Conservation (phyloP, 2,888 invertebrate genomes). For the Aphidoletes aphidimyza region DNA sequence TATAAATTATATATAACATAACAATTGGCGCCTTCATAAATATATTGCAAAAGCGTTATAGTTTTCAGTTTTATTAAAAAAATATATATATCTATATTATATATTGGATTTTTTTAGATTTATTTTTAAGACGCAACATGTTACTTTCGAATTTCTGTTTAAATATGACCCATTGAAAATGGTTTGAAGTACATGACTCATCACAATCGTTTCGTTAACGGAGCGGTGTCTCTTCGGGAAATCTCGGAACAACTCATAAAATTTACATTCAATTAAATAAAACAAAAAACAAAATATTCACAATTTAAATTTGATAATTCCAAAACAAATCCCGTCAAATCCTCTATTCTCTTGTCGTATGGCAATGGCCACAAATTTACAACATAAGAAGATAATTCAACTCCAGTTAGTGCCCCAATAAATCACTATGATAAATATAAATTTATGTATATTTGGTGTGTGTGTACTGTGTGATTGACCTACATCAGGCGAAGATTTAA, state of each 20-base stretch:
- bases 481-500: background rate
- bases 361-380: background rate
- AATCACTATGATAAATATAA: background rate
- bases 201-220: background rate
- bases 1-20: background rate
- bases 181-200: background rate
- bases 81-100: no score
- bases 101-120: constrained; percentile 33
- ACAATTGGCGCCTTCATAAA: constrained; percentile 24
- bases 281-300: background rate
- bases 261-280: background rate
- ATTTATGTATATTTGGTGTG: no score
- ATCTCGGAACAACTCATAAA: background rate
- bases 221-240: background rate
- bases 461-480: background rate
- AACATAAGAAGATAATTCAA: background rate
- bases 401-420: background rate
- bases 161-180: constrained; percentile 12
- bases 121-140: background rate
- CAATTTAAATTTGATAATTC: background rate
- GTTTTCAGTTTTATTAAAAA: background rate
- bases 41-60: background rate
- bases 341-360: background rate
- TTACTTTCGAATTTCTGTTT: background rate
- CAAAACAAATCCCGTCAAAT: background rate